Base-by-base conservation (phyloP, 2,113 vertebrate species). In the Octodon degus region DNA sequence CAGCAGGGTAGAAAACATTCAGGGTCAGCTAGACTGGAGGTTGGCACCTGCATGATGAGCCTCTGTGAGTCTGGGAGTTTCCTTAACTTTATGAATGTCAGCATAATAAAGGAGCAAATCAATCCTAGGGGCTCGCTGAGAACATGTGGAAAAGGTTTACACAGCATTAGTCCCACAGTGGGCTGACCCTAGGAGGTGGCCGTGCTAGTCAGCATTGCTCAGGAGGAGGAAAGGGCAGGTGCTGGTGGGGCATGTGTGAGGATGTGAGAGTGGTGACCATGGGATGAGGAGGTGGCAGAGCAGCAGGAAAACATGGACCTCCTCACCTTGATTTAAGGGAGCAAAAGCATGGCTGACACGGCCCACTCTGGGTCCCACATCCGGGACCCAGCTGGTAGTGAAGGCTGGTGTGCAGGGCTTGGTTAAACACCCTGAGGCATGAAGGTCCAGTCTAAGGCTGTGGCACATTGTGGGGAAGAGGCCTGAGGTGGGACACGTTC, bases 31-130 rank as follows among this genome's bases (percentile, higher is more conserved):
- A 50, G 37, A 63, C 89, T 53, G 47, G 27, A 9, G 25, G 85
- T 3, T 95, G n/a, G 89, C 30, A 32, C 24, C 10, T 77, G 22
- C 25, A 22, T 55, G 37, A 43, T 83, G 25, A 86, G 22, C 20
- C 9, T 47, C 2, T 81, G 74, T 88, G 77, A 55, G 87, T 16
- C 50, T 50, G 58, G 34, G 8, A 84, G 17, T 27, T 93, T 74
- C 50, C n/a, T 96, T 82, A 83, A 55, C 53, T 74, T 86, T 76
- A 32, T 58, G 40, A 94, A 83, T 93, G 47, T 87, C 37, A 17
- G 30, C 74, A 76, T 47, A 83, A 50, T 55, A 91, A 63, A 89
- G 7, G 4, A 63, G 17, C 43, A 50, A 68, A 34, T 58, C 34
- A 11, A 27, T 84, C 11, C 0, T 37, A 74, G 24, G n/a, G 80